phyloP scores from a whole-genome alignment of 1,140 invertebrate genomes.

The Agrypnia vestita region DNA sequence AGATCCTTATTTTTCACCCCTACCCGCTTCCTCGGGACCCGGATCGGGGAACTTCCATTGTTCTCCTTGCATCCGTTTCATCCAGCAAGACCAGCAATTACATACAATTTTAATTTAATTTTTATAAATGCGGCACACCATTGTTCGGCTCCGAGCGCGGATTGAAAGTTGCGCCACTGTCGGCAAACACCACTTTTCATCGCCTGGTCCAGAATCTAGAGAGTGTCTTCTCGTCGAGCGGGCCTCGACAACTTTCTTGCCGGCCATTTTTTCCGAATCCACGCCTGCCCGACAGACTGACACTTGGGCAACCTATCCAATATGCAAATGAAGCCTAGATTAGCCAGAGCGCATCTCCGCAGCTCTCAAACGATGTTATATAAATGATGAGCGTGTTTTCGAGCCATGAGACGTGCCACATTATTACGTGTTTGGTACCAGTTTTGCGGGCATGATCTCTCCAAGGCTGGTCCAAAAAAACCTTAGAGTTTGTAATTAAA shows the following conservation, averaged over 20 bases:
- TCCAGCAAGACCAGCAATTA: no score
- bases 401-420: constrained; percentile 1
- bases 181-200: no score
- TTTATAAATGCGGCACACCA: no score
- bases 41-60: no score
- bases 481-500: no score
- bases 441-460: background rate
- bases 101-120: no score
- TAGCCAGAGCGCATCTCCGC: constrained; percentile 47
- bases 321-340: constrained; percentile 49
- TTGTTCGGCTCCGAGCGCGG: no score
- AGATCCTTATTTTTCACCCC: no score
- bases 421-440: constrained; percentile 22
- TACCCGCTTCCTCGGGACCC: no score
- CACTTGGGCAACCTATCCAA: background rate
- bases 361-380: constrained; percentile 30
- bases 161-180: no score
- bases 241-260: constrained; percentile 4
- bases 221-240: background rate
- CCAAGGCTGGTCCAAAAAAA: no score
- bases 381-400: constrained; percentile 40
- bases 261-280: constrained; percentile 15
- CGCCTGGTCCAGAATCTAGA: background rate
- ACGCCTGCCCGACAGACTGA: constrained; percentile 11
- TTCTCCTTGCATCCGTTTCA: no score